phyloP scores from a whole-genome alignment of 1,140 invertebrate species.

The Drosophila lini region DNA sequence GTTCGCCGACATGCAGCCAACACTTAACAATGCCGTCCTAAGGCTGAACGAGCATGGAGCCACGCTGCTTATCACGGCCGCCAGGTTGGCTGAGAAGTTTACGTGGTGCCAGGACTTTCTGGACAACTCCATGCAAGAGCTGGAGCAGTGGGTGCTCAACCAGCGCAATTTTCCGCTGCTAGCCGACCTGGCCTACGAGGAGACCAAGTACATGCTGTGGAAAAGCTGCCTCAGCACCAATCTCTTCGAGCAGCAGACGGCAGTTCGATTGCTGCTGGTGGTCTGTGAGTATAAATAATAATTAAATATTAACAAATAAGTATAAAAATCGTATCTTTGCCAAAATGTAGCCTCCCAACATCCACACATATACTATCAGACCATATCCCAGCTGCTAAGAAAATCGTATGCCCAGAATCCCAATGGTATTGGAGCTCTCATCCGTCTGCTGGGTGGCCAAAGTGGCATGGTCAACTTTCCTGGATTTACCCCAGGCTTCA shows the following conservation, averaged over 20 bases:
- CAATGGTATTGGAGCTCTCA: slow-evolving; percentile 84
- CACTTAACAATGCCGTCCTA: slow-evolving; percentile 74
- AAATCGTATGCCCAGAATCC: slow-evolving; percentile 68
- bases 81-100: slow-evolving; percentile 71
- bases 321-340: neutral
- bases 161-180: slow-evolving; percentile 72
- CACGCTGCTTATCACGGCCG: slow-evolving; percentile 67
- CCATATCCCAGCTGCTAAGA: slow-evolving; percentile 74
- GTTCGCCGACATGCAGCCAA: slow-evolving; percentile 79
- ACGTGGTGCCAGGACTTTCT: slow-evolving; percentile 85
- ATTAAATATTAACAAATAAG: no score
- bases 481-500: slow-evolving; percentile 84
- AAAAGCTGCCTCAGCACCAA: slow-evolving; percentile 74
- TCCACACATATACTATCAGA: slow-evolving; percentile 80
- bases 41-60: slow-evolving; percentile 71
- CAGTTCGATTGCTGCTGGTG: slow-evolving; percentile 83
- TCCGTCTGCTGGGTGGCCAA: slow-evolving; percentile 85
- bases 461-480: slow-evolving; percentile 85
- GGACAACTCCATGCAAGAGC: slow-evolving; percentile 85
- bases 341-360: slow-evolving; percentile 70
- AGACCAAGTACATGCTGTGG: slow-evolving; percentile 80
- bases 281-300: slow-evolving; percentile 66
- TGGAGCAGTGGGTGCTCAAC: slow-evolving; percentile 77
- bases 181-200: slow-evolving; percentile 69
- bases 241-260: slow-evolving; percentile 85